These are phyloP conservation scores for Catonia carolina DNA, from an alignment of 2,888 invertebrate species.

Conservation along the genomic window DNA sequence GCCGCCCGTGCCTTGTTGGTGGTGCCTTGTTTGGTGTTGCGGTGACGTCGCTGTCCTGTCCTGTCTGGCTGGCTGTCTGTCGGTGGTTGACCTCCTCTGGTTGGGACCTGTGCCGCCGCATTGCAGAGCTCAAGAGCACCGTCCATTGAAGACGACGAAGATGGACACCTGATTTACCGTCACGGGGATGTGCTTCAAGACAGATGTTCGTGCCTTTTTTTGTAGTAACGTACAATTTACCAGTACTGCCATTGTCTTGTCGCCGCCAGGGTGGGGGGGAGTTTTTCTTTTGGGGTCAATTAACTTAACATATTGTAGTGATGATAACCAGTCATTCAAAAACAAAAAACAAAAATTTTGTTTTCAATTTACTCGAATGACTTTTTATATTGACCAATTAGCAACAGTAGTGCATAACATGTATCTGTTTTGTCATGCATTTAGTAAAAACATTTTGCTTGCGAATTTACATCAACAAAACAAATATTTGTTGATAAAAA, in stretches of 20 bases:
- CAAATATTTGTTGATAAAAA: too few species aligned
- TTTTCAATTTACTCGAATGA: too few species aligned
- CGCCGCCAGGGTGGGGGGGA: conserved; percentile 4
- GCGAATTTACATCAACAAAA: too few species aligned
- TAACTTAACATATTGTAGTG: not conserved
- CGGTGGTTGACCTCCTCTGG: not conserved
- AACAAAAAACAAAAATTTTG: too few species aligned
- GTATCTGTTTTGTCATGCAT: too few species aligned
- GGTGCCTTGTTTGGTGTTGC: conserved; percentile 17
- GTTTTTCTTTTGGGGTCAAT: not conserved
- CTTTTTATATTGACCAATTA: too few species aligned
- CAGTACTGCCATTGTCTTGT: conserved; percentile 13
- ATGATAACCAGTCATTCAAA: not conserved
- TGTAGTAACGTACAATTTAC: conserved; percentile 29
- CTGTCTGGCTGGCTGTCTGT: conserved; percentile 2
- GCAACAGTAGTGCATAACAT: too few species aligned
- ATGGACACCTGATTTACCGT: conserved; percentile 99
- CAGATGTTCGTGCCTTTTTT: conserved; percentile 81
- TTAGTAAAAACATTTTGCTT: too few species aligned
- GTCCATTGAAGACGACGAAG: conserved; percentile 98
- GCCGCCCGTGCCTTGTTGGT: conserved; percentile 14
- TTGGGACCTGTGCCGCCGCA: not conserved
- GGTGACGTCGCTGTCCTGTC: conserved; percentile 17
- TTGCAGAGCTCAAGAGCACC: conserved; percentile 71
- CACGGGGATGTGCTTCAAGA: conserved; percentile 98